Base-by-base conservation (phyloP, 2,797 vertebrate genomes). In the Oreonectes daqikongensis region DNA sequence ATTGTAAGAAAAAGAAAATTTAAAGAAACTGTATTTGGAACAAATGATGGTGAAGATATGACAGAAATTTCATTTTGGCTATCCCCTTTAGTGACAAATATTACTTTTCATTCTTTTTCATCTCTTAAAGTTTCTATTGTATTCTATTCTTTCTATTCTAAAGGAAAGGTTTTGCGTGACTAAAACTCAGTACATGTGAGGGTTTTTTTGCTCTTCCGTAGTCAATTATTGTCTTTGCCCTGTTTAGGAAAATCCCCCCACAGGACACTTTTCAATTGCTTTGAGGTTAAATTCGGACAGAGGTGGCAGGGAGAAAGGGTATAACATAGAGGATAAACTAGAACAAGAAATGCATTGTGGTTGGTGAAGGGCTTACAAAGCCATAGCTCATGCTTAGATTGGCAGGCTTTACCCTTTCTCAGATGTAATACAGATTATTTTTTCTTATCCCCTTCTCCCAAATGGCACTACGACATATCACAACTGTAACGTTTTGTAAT, bases 321-420 rank as follows among this genome's bases (percentile, higher is more conserved):
- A 87, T 87, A 87, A 50, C 80, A 81, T 79, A 82, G 79, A 82
- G 83, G 77, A 86, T 87, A 86, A 46, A 69, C 82, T 75, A 75
- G 84, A 91, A 92, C 90, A 92, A 92, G 88, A 91, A 88, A 84
- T 76, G 79, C 88, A 88, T 88, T 91, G 82, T 84, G 28, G 78
- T 77, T 81, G 60, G 70, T 73, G 40, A 67, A 68, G 61, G 73
- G 81, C 70, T 74, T 70, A 72, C 72, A 63, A 64, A 78, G 68
- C 53, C 67, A 81, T 63, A 75, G 76, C 79, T 85, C 75, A 79
- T 80, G 78, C 74, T 78, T 57, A 79, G 63, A 70, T 78, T 79
- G 64, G 53, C 78, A 74, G 57, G 11, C 64, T 73, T 79, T 59
- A 77, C 71, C 70, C 74, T 77, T 80, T 82, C 69, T 83, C 66